Percentiles rank a stretch among this genome's conserved stretches.
Evolutionary conservation across 2,797 vertebrate genomes (phyloP).

Genomic region (Euphonia xanthogaster): DNA sequence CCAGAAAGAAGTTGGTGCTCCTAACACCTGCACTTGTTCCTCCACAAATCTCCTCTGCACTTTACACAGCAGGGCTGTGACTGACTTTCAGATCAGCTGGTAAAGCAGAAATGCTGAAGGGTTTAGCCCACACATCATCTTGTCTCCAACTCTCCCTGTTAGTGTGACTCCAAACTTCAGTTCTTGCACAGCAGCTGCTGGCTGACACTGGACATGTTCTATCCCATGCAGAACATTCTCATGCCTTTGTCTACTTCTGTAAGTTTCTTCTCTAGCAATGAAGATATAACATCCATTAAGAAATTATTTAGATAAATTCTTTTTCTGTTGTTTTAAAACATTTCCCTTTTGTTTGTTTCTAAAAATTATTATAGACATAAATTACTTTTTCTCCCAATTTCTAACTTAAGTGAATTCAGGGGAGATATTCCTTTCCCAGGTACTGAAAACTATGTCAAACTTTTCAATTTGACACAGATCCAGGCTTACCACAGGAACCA

Average conservation of each 20-base stretch:
- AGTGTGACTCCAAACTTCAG: background rate
- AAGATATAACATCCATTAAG: background rate
- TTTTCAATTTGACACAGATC: background rate
- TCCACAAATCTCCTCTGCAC: background rate
- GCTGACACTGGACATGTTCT: background rate
- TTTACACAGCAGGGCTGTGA: background rate
- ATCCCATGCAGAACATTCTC: background rate
- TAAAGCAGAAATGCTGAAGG: background rate
- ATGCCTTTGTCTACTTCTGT: background rate
- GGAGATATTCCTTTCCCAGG: background rate
- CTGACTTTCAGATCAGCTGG: background rate
- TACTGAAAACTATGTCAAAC: background rate
- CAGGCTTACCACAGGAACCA: background rate
- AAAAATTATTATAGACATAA: background rate
- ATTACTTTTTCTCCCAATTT: background rate
- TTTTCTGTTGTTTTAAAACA: background rate
- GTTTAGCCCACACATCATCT: background rate
- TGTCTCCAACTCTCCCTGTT: background rate
- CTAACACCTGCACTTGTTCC: background rate
- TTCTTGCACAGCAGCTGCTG: background rate
- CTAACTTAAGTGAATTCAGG: background rate
- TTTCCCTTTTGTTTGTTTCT: background rate
- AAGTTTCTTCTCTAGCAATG: background rate
- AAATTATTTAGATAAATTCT: background rate
- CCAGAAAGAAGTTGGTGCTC: background rate